phyloP scores from a whole-genome alignment of 2,888 invertebrate genomes.

The Drosophila tripunctata region DNA sequence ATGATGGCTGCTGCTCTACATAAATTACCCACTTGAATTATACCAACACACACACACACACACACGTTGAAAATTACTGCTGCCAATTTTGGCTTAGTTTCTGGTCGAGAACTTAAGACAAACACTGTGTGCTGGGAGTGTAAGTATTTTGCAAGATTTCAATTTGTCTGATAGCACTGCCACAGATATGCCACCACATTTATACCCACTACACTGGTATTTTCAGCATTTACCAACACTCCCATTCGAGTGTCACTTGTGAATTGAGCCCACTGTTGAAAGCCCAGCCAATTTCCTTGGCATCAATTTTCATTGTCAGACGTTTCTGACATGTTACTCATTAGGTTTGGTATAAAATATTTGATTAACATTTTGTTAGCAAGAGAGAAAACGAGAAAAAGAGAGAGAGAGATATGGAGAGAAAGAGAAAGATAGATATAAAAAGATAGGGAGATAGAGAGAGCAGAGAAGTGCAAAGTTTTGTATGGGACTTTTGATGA shows the following conservation, averaged over 20 bases:
- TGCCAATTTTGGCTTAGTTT: conserved; percentile 22
- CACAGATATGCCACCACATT: background rate
- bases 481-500: background rate
- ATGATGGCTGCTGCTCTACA: conserved; percentile 37
- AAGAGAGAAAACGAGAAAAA: background rate
- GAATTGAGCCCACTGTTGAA: conserved; percentile 10
- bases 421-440: background rate
- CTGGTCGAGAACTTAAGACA: conserved; percentile 50
- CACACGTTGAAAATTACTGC: background rate
- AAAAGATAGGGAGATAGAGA: background rate
- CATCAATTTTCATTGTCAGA: conserved; percentile 22
- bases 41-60: background rate
- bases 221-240: conserved; percentile 1
- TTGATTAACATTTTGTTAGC: background rate
- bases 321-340: conserved; percentile 13
- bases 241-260: conserved; percentile 27
- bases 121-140: conserved; percentile 42
- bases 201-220: background rate
- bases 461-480: background rate
- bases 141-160: conserved; percentile 71
- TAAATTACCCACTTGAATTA: conserved; percentile 52
- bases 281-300: conserved; percentile 25
- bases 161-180: conserved; percentile 70
- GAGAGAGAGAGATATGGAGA: background rate
- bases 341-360: conserved; percentile 1